Evolutionary conservation across 2,888 invertebrate species (phyloP).

Genomic region (Lymantria dispar): DNA sequence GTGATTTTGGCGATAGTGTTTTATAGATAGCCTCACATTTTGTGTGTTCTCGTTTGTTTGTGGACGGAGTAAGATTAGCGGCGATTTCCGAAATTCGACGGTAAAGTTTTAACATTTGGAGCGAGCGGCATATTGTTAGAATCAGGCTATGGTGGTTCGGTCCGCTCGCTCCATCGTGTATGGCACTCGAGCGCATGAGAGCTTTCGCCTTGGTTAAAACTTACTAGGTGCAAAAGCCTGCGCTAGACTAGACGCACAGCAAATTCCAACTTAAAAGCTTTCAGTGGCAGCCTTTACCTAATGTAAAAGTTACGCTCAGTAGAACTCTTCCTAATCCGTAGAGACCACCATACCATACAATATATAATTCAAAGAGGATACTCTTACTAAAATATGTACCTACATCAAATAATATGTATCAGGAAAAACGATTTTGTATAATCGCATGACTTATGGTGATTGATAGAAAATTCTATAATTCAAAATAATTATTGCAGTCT

Average conservation of each 20-base stretch:
- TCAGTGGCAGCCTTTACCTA: conserved; percentile 52
- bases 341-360: conserved; percentile 41
- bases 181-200: conserved; percentile 57
- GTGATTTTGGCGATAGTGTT: conserved; percentile 58
- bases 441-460: no score
- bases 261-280: conserved; percentile 53
- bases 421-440: no score
- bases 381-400: no score
- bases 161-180: conserved; percentile 52
- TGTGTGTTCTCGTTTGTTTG: conserved; percentile 52
- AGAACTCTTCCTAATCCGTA: conserved; percentile 59
- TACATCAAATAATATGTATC: no score
- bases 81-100: conserved; percentile 77
- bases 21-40: conserved; percentile 27
- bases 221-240: conserved; percentile 46
- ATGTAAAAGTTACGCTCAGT: conserved; percentile 66
- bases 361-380: conserved; percentile 16
- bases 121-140: conserved; percentile 57
- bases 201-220: conserved; percentile 58
- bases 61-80: conserved; percentile 53
- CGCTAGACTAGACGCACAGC: conserved; percentile 42
- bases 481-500: no score
- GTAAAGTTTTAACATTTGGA: conserved; percentile 60
- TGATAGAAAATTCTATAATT: no score
- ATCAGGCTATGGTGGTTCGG: conserved; percentile 39